Evolutionary conservation across 1,140 invertebrate species (phyloP).

Genomic region (Protaetia brevitarsis): DNA sequence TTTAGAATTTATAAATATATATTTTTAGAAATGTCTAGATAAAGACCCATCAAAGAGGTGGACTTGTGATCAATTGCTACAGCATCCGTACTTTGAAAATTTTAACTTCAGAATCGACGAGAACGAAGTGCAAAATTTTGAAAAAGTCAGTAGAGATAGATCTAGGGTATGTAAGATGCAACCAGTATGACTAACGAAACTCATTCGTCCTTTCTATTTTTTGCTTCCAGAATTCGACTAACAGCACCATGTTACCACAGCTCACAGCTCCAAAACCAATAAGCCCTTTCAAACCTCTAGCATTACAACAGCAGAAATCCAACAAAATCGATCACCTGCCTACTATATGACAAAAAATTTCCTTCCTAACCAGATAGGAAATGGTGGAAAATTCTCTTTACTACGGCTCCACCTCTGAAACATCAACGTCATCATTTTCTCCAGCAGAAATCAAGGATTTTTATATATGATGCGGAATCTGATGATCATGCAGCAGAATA

Average conservation of each 20-base stretch:
- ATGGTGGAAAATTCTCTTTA: too few relatives aligned
- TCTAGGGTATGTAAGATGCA: constrained; percentile 53
- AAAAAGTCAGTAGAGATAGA: constrained; percentile 61
- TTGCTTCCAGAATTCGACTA: constrained; percentile 56
- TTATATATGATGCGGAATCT: too few relatives aligned
- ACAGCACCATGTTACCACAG: constrained; percentile 62
- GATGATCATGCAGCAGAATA: too few relatives aligned
- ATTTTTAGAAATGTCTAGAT: constrained; percentile 83
- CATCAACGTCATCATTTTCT: background rate
- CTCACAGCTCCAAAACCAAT: constrained; percentile 50
- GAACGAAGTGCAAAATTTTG: constrained; percentile 67
- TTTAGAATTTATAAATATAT: background rate
- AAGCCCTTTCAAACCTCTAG: constrained; percentile 50
- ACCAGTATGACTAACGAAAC: background rate
- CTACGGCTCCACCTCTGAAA: too few relatives aligned
- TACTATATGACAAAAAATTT: constrained; percentile 61
- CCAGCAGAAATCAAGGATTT: too few relatives aligned
- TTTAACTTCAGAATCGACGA: constrained; percentile 74
- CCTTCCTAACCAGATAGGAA: constrained; percentile 36
- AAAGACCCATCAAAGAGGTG: constrained; percentile 89
- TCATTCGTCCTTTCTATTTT: constrained; percentile 19
- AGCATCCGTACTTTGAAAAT: constrained; percentile 85
- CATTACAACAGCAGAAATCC: constrained; percentile 54
- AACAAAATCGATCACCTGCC: constrained; percentile 66
- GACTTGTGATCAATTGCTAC: constrained; percentile 85